Percentiles rank a stretch among this genome's conserved stretches.
Conservation (phyloP, 2,888 invertebrate genomes). For the Stegana nigrithorax region DNA sequence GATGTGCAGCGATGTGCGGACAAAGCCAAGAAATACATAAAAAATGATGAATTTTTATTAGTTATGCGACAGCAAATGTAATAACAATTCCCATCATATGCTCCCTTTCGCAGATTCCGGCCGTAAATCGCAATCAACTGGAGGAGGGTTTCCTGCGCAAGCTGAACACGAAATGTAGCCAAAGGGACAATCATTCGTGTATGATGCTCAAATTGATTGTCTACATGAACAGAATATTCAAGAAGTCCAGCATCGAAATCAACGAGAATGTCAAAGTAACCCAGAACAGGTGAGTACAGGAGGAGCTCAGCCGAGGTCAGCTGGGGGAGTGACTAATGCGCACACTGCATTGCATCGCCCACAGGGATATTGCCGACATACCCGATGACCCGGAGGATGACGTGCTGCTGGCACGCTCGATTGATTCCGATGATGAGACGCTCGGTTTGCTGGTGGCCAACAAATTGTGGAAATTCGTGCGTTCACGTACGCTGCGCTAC, state of each 20-base stretch:
- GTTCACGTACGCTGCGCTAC: constrained; percentile 82
- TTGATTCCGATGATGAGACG: constrained; percentile 73
- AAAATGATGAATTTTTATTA: no score
- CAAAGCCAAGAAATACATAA: no score
- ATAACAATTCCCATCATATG: no score
- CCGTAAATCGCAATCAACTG: constrained; percentile 64
- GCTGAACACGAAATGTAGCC: constrained; percentile 81
- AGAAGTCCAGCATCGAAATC: constrained; percentile 83
- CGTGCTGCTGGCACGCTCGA: constrained; percentile 69
- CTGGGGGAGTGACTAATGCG: not conserved
- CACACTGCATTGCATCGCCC: not conserved
- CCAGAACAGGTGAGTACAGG: constrained; percentile 73
- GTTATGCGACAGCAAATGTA: not conserved
- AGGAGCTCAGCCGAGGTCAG: not conserved
- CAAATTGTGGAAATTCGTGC: constrained; percentile 81
- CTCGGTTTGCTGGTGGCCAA: constrained; percentile 76
- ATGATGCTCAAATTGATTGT: constrained; percentile 85
- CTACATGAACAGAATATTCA: constrained; percentile 83
- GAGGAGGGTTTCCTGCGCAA: constrained; percentile 82
- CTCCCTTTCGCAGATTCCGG: constrained; percentile 65
- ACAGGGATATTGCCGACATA: constrained; percentile 59
- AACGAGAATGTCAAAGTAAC: constrained; percentile 82
- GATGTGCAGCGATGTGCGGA: no score
- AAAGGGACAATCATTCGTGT: constrained; percentile 83
- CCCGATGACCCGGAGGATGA: constrained; percentile 72